Conservation (phyloP, 1,140 invertebrate genomes). For the Penaeus vannamei region DNA sequence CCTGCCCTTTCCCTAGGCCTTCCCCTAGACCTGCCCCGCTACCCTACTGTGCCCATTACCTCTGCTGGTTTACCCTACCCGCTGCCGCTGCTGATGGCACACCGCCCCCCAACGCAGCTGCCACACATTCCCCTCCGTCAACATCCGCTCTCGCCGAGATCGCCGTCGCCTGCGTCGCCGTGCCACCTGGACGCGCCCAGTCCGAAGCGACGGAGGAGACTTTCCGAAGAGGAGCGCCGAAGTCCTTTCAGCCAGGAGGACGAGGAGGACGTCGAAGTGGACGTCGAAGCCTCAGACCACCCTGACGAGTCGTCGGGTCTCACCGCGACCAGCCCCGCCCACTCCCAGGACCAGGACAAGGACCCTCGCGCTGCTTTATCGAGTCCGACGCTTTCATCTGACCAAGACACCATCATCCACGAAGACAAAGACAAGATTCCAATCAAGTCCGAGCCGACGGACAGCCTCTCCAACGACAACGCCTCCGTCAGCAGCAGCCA, state of each 20-base stretch:
- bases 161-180: conserved; percentile 54
- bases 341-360: not conserved
- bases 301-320: conserved; percentile 28
- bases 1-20: conserved; percentile 60
- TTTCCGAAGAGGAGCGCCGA: conserved; percentile 38
- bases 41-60: conserved; percentile 64
- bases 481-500: conserved; percentile 37
- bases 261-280: conserved; percentile 70
- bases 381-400: no score
- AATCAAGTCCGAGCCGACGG: conserved; percentile 44
- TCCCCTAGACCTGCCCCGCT: conserved; percentile 69
- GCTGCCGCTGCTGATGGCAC: conserved; percentile 55
- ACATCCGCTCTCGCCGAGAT: conserved; percentile 42
- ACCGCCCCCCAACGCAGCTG: conserved; percentile 22
- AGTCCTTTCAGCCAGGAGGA: conserved; percentile 44
- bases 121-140: conserved; percentile 40
- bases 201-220: conserved; percentile 47
- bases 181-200: conserved; percentile 29
- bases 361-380: not conserved
- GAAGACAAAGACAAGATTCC: conserved; percentile 19
- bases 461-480: conserved; percentile 20
- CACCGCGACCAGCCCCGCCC: no score
- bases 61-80: conserved; percentile 56
- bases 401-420: not conserved
- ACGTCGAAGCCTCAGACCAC: conserved; percentile 50